A percentile compares a stretch with the other conserved stretches of the same genome.
phyloP scores from a whole-genome alignment of 2,888 invertebrate species.

The Argyra leucocephala region DNA sequence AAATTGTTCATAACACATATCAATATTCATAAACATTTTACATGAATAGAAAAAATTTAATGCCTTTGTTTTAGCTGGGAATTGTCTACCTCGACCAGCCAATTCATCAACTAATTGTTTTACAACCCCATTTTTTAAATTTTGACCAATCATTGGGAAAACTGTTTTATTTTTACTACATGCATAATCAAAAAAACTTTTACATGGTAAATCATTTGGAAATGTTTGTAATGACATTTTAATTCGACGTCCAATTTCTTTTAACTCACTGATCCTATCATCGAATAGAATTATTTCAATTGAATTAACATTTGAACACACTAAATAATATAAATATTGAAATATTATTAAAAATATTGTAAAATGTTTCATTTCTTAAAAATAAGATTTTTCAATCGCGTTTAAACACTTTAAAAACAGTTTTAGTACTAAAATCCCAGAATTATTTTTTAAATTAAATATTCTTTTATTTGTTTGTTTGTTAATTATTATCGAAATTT shows the following conservation, averaged over 20 bases:
- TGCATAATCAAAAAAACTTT: conserved; percentile 7
- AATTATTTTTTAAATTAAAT: no score
- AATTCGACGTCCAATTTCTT: neutral
- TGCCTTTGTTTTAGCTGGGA: conserved; percentile 37
- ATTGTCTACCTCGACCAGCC: conserved; percentile 33
- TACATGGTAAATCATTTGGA: conserved; percentile 7
- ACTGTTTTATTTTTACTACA: conserved; percentile 5
- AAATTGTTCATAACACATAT: conserved; percentile 38
- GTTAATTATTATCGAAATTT: no score
- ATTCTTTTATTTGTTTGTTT: no score
- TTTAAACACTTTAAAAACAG: neutral
- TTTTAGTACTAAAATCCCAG: conserved; percentile 2
- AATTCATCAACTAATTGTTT: conserved; percentile 30
- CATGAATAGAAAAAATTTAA: conserved; percentile 38
- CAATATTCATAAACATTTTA: conserved; percentile 30
- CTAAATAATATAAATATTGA: neutral
- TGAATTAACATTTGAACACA: neutral
- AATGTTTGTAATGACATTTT: neutral
- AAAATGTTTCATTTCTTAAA: neutral
- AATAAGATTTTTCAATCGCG: neutral
- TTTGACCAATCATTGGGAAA: conserved; percentile 7
- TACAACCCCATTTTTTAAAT: conserved; percentile 8
- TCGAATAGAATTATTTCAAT: conserved; percentile 8
- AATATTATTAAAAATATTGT: neutral
- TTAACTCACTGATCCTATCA: conserved; percentile 1